Conservation (phyloP, 2,888 invertebrate genomes). For the Mythimna loreyi region DNA sequence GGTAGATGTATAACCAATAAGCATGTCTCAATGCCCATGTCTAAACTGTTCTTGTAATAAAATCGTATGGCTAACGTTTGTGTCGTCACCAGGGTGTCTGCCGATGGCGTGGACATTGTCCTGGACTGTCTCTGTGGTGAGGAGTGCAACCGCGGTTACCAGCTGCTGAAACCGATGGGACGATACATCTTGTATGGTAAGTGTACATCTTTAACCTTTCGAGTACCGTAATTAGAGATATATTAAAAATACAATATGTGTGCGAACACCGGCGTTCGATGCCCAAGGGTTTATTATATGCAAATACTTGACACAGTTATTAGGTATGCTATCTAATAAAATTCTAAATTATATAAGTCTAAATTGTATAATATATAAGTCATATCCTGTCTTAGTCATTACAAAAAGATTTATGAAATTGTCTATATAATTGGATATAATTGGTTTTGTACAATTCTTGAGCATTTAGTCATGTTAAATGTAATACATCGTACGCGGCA, state of each 20-base stretch:
- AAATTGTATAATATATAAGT: no score
- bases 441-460: background rate
- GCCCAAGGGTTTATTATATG: no score
- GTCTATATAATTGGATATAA: background rate
- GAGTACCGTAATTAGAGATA: no score
- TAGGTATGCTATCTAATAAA: background rate
- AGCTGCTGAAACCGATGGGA: constrained; percentile 96
- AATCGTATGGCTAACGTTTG: constrained; percentile 17
- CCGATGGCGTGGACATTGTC: constrained; percentile 96
- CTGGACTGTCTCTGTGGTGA: constrained; percentile 97
- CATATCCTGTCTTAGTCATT: background rate
- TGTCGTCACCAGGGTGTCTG: constrained; percentile 89
- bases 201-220: constrained; percentile 50
- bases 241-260: no score
- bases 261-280: no score
- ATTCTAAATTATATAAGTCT: background rate
- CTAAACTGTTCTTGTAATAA: background rate
- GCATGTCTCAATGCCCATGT: no score
- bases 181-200: constrained; percentile 96
- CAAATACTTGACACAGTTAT: background rate
- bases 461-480: background rate
- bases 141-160: constrained; percentile 96
- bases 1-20: no score
- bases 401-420: background rate
- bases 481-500: no score